A percentile compares a stretch with the other conserved stretches of the same genome.
Conservation (phyloP, 2,113 vertebrate genomes). For the Petrocephalus zakoni region DNA sequence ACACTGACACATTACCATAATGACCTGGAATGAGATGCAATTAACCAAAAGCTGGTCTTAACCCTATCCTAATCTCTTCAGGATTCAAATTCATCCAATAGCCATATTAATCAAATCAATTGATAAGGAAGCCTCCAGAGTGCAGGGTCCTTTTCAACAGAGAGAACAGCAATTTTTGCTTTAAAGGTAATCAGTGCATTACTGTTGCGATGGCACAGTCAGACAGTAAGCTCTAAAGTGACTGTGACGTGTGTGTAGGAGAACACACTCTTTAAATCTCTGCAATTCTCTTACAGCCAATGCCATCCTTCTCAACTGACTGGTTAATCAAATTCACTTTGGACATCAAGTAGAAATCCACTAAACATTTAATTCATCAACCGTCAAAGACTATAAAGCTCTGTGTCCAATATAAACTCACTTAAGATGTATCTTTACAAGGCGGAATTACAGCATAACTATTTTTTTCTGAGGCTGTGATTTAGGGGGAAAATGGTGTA, state of each 20-base stretch:
- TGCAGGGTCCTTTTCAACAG: background rate
- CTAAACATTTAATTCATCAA: background rate
- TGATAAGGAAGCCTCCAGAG: background rate
- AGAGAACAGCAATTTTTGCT: background rate
- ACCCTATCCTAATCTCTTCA: background rate
- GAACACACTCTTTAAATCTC: background rate
- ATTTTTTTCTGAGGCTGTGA: background rate
- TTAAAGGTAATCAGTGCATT: background rate
- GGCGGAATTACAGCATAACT: background rate
- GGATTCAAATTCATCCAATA: background rate
- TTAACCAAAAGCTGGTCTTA: background rate
- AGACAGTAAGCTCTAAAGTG: background rate
- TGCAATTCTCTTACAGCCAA: background rate
- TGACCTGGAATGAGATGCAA: background rate
- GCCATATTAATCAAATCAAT: background rate
- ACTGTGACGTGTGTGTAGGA: background rate
- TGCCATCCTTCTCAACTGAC: background rate
- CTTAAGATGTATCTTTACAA: background rate
- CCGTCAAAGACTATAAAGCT: background rate
- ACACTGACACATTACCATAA: background rate
- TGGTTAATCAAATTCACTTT: constrained; percentile 1
- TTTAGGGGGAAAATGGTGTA: background rate
- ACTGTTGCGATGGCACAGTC: background rate
- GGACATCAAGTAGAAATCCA: background rate
- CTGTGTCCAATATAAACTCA: background rate